Base-by-base conservation (phyloP, 2,113 vertebrate genomes). In the Psittacara wagleri region DNA sequence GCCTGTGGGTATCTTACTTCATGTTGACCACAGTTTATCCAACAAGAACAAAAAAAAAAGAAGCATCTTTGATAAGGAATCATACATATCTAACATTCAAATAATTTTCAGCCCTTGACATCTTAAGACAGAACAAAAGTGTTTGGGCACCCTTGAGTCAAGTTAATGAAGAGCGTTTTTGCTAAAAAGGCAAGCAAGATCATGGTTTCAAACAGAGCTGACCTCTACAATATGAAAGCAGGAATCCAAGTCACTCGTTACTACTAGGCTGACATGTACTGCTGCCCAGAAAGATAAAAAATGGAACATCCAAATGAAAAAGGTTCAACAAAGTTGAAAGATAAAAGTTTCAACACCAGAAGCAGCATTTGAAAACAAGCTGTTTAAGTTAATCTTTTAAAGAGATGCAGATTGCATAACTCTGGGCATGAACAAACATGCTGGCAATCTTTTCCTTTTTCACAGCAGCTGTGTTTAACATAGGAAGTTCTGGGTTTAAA, bases 321-420 rank as follows among this genome's bases (percentile, higher is more conserved):
- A 96, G 57, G 90, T 94, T 93, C 95, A 96, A 95, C 94, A 29
- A 95, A 94, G 62, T 94, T 87, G 91, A 93, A 64, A 95, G 86
- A 85, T 49, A 88, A 89, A 92, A 88, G 92, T 96, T 96, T 96
- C 90, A 83, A 90, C 90, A 89, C 94, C 88, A 95, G 96, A 97
- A 95, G 93, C 93, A 97, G 95, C 95, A 95, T 90, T 96, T 97
- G 97, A 97, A 97, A 94, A 97, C 74, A 95, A 95, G 83, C 84
- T 95, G 94, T 96, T 97, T 91, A 96, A 91, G 76, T 96, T 66
- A 94, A 90, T 96, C 63, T 96, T 96, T 88, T 95, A 91, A 97
- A 97, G 69, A 98, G 95, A 96, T 94, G 81, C 96, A 95, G 94
- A 96, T 96, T 95, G 94, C 95, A 80, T 83, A 85, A 89, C 91